phyloP scores from a whole-genome alignment of 2,113 vertebrate species.

The Hydrolagus affinis region DNA sequence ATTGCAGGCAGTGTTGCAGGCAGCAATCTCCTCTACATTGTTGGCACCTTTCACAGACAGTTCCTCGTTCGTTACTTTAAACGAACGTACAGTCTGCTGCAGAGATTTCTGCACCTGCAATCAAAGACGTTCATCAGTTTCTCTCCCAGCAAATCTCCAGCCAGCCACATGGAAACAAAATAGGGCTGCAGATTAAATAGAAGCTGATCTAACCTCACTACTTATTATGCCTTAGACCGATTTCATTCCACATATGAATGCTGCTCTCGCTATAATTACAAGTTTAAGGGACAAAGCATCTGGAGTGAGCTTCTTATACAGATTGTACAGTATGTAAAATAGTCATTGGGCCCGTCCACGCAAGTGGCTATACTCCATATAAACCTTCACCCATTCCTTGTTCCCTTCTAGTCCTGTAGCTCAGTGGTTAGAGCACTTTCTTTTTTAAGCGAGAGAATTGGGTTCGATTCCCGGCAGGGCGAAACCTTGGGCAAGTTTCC shows the following conservation, averaged over 20 bases:
- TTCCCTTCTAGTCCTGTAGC: too few species aligned
- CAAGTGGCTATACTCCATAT: too few species aligned
- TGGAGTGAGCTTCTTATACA: not conserved
- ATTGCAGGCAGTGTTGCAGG: slow-evolving; percentile 69
- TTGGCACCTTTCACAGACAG: slow-evolving; percentile 48
- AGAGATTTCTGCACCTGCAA: slow-evolving; percentile 68
- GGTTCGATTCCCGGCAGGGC: too few species aligned
- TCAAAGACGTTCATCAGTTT: not conserved
- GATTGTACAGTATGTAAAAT: too few species aligned
- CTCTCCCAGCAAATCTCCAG: too few species aligned
- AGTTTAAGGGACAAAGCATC: not conserved
- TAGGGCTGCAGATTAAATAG: too few species aligned
- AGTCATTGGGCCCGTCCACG: too few species aligned
- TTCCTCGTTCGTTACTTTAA: slow-evolving; percentile 82
- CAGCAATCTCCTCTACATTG: slow-evolving; percentile 47
- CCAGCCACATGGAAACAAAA: too few species aligned
- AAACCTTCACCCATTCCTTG: too few species aligned
- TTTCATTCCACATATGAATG: not conserved
- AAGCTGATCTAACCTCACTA: not conserved
- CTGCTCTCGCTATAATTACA: not conserved
- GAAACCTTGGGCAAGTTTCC: too few species aligned
- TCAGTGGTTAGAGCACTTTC: too few species aligned
- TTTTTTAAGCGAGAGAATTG: too few species aligned
- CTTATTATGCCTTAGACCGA: not conserved
- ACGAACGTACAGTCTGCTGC: slow-evolving; percentile 77